A percentile compares a stretch with the other conserved stretches of the same genome.
phyloP scores from a whole-genome alignment of 2,888 invertebrate genomes.

The Eupithecia dodoneata region DNA sequence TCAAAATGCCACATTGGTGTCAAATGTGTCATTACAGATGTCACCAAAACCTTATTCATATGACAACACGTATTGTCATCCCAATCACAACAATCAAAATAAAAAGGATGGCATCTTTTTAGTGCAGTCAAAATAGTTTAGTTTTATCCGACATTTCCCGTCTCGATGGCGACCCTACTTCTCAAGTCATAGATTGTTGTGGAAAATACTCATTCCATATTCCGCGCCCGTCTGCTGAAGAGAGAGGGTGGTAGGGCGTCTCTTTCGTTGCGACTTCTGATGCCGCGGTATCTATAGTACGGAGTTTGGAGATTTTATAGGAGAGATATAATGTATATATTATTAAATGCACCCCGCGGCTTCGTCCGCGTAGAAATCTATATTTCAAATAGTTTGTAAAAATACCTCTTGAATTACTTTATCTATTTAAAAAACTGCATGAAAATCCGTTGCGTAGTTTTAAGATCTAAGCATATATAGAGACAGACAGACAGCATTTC shows the following conservation, averaged over 20 bases:
- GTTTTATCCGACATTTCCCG: constrained; percentile 30
- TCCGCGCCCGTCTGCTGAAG: constrained; percentile 64
- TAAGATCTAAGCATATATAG: too few relatives aligned
- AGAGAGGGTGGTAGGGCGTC: constrained; percentile 46
- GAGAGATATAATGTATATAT: too few relatives aligned
- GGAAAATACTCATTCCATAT: constrained; percentile 72
- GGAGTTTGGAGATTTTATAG: neutral
- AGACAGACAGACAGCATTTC: too few relatives aligned
- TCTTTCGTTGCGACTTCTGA: constrained; percentile 61
- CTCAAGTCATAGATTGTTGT: constrained; percentile 70
- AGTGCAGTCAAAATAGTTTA: neutral
- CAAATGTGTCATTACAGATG: neutral
- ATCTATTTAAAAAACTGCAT: too few relatives aligned
- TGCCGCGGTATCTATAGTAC: constrained; percentile 55
- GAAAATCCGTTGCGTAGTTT: too few relatives aligned
- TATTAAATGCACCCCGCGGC: too few relatives aligned
- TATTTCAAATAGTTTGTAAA: too few relatives aligned
- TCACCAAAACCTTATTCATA: neutral
- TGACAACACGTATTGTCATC: too few relatives aligned
- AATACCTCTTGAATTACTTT: too few relatives aligned
- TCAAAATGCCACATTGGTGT: neutral
- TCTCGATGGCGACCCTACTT: constrained; percentile 47
- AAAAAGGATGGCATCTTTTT: neutral
- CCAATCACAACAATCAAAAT: neutral
- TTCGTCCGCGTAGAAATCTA: too few relatives aligned